Evolutionary conservation across 1,140 invertebrate species (phyloP).

Genomic region (Camponotus vicinus): DNA sequence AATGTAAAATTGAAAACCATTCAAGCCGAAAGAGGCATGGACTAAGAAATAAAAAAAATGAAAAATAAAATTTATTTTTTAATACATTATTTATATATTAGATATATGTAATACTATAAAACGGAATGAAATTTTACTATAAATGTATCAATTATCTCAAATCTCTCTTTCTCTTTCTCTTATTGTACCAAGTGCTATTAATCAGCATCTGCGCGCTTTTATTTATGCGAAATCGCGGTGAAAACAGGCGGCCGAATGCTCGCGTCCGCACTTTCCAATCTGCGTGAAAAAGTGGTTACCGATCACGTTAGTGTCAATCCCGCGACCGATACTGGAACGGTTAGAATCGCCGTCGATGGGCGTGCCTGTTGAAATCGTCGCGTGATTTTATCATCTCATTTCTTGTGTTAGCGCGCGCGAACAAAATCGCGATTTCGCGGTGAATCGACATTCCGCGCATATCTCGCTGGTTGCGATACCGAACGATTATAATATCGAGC

Average conservation of each 20-base stretch:
- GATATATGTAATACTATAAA: not conserved
- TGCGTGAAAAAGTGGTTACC: slow-evolving; percentile 32
- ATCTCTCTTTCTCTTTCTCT: not conserved
- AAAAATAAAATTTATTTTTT: too few relatives aligned
- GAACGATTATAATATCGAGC: slow-evolving; percentile 11
- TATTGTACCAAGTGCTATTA: slow-evolving; percentile 13
- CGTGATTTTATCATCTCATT: slow-evolving; percentile 51
- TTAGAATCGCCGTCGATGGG: slow-evolving; percentile 30
- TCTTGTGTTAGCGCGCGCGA: slow-evolving; percentile 46
- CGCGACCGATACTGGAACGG: slow-evolving; percentile 39
- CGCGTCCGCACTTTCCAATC: slow-evolving; percentile 52
- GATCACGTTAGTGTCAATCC: slow-evolving; percentile 57
- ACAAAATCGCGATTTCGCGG: slow-evolving; percentile 59
- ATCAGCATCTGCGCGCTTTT: slow-evolving; percentile 31
- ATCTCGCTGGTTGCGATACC: slow-evolving; percentile 29
- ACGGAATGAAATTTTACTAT: slow-evolving; percentile 16
- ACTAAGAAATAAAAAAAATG: too few relatives aligned
- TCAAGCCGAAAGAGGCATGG: too few relatives aligned
- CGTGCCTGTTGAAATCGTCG: slow-evolving; percentile 55
- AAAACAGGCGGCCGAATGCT: slow-evolving; percentile 26
- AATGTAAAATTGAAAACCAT: too few relatives aligned
- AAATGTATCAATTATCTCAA: not conserved
- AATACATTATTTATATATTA: too few relatives aligned
- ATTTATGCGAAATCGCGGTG: slow-evolving; percentile 53
- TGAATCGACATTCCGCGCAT: slow-evolving; percentile 58